Conservation (phyloP, 1,140 invertebrate genomes). For the Listronotus oregonensis region DNA sequence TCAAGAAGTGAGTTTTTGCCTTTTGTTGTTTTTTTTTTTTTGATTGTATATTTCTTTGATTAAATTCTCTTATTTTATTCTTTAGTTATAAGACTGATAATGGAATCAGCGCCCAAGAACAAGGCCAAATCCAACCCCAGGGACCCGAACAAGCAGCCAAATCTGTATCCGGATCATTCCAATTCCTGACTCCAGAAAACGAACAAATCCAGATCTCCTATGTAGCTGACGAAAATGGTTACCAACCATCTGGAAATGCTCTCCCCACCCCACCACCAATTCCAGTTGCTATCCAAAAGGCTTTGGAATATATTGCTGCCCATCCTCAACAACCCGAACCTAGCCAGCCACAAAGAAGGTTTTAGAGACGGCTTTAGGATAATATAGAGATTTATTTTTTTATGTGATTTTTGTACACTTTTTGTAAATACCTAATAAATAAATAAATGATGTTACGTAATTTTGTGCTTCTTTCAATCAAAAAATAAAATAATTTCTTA, state of each 20-base stretch:
- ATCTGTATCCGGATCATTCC: conserved; percentile 51
- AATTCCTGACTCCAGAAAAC: conserved; percentile 50
- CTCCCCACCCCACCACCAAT: conserved; percentile 73
- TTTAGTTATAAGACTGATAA: conserved; percentile 64
- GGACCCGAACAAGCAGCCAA: conserved; percentile 50
- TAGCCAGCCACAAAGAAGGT: too few relatives aligned
- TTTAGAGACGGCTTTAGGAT: conserved; percentile 12
- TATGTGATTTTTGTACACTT: conserved; percentile 12
- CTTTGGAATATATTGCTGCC: conserved; percentile 48
- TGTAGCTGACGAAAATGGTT: conserved; percentile 68
- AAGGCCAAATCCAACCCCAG: conserved; percentile 48
- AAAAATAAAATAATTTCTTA: too few relatives aligned
- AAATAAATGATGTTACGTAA: too few relatives aligned
- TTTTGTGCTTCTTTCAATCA: too few relatives aligned
- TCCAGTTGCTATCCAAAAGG: conserved; percentile 68
- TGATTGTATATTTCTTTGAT: background rate
- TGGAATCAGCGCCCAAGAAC: conserved; percentile 62
- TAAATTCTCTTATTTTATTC: conserved; percentile 7
- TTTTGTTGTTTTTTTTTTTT: conserved; percentile 1
- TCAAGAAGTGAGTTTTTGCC: too few relatives aligned
- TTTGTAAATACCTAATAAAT: background rate
- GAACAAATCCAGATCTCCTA: conserved; percentile 54
- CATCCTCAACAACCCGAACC: conserved; percentile 32
- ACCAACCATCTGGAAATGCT: conserved; percentile 66
- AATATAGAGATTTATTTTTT: conserved; percentile 7